These are phyloP conservation scores for Coelogynopora nodosa DNA, from an alignment of 2,888 invertebrate genomes.

Conservation along the genomic window DNA sequence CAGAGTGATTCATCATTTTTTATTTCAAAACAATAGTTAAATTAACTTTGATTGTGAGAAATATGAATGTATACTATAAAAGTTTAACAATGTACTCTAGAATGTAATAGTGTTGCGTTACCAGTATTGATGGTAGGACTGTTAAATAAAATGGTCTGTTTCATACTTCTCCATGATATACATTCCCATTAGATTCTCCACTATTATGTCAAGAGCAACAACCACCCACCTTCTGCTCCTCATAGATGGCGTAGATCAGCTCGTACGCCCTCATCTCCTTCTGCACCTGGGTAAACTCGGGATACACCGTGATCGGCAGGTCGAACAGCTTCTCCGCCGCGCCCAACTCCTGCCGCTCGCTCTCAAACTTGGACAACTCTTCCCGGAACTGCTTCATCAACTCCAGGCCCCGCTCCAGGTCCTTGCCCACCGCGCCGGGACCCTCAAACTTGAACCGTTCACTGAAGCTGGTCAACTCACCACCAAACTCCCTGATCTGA, in stretches of 20 bases:
- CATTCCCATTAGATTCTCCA: no score
- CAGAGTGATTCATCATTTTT: no score
- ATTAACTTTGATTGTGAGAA: no score
- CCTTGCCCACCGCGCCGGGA: constrained; percentile 74
- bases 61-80: no score
- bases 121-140: no score
- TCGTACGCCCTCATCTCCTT: constrained; percentile 67
- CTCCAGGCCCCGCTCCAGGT: constrained; percentile 70
- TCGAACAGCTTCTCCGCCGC: constrained; percentile 82
- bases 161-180: no score
- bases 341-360: constrained; percentile 67
- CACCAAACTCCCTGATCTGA: constrained; percentile 71
- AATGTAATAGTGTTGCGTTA: no score
- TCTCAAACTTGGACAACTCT: constrained; percentile 70
- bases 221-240: constrained; percentile 69
- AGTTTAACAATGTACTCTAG: no score
- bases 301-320: constrained; percentile 78
- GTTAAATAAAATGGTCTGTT: no score
- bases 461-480: constrained; percentile 68
- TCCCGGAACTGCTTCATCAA: constrained; percentile 64
- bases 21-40: no score
- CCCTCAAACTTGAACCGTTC: constrained; percentile 73
- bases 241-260: constrained; percentile 73
- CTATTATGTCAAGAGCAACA: no score
- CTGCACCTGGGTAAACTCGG: constrained; percentile 67